Conservation (phyloP, 2,888 invertebrate species). For the Cartodere bifasciata region DNA sequence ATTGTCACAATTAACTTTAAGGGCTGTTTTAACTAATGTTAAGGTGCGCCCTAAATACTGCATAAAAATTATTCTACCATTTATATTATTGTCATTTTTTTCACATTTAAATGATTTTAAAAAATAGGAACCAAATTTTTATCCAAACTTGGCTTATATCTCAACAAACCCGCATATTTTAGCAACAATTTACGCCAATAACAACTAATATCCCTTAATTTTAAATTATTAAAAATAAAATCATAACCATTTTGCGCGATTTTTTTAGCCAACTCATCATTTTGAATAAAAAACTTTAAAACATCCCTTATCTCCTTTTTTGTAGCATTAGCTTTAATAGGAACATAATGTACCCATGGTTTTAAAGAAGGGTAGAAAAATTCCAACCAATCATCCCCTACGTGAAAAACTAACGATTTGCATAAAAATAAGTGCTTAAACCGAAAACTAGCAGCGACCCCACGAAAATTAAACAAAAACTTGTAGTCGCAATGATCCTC, state of each 20-base stretch:
- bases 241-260: slow-evolving; percentile 75
- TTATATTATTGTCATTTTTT: too few species aligned
- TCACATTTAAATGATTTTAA: too few species aligned
- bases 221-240: slow-evolving; percentile 73
- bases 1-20: too few species aligned
- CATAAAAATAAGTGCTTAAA: slow-evolving; percentile 91
- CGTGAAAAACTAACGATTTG: slow-evolving; percentile 85
- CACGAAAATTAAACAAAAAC: slow-evolving; percentile 91
- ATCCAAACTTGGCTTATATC: slow-evolving; percentile 50
- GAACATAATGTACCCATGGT: slow-evolving; percentile 94
- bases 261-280: slow-evolving; percentile 59
- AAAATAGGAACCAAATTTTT: slow-evolving; percentile 43
- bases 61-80: too few species aligned
- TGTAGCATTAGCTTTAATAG: slow-evolving; percentile 52
- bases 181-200: slow-evolving; percentile 75
- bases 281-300: slow-evolving; percentile 59
- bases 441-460: slow-evolving; percentile 95
- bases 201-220: slow-evolving; percentile 68
- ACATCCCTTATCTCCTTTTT: slow-evolving; percentile 58
- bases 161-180: slow-evolving; percentile 60
- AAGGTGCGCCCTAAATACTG: too few species aligned
- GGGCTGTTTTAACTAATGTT: too few species aligned
- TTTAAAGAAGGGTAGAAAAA: slow-evolving; percentile 85
- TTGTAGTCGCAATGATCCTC: slow-evolving; percentile 89
- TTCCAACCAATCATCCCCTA: slow-evolving; percentile 88